Base-by-base conservation (phyloP, 1,140 invertebrate species). In the Musca domestica region DNA sequence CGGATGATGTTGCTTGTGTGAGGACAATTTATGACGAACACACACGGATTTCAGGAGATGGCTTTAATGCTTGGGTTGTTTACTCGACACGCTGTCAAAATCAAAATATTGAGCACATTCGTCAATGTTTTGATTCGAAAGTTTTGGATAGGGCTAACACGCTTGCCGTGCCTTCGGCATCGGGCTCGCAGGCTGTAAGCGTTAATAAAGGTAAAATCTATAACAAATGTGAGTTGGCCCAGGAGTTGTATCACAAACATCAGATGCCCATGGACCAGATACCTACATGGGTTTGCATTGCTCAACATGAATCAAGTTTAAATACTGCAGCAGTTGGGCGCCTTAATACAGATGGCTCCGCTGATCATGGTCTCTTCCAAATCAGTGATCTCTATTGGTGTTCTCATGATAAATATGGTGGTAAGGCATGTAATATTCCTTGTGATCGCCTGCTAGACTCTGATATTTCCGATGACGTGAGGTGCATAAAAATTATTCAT, bases 311-410 rank as follows among this genome's bases (percentile, higher is more conserved):
- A 77, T 90, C 89, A 0, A 80, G 84, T 1, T 89, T 85, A 76
- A 86, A 91, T 74, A 90, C 89, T 2, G 81, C 84, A 0, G 89
- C 88, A 0, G 75, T 86, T 12, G 87, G 87, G 10, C 77, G 74
- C 17, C 75, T 84, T 7, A 87, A 87, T 73, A 73, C 72, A 0
- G 83, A 85, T 76, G 85, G 83, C 9, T 87, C 85, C 72, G 83
- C 83, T 3, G 90, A 91, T 79, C 88, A 91, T 77, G 90, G 90
- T 56, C 73, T 92, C 19, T 80, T 90, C 67, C 88, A 90, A 81
- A 89, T 91, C 58, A 89, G 87, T 74, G 86, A 90, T 70, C 72
- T 86, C 27, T 91, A 86, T 74, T 92, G 90, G 90, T 90, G 89
- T 72, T 85, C 85, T 2, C 54, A 70, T n/a, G 82, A 83, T 6